Percentiles rank a stretch among this genome's conserved stretches.
phyloP scores from a whole-genome alignment of 2,888 invertebrate genomes.

The Bhutanitis thaidina region DNA sequence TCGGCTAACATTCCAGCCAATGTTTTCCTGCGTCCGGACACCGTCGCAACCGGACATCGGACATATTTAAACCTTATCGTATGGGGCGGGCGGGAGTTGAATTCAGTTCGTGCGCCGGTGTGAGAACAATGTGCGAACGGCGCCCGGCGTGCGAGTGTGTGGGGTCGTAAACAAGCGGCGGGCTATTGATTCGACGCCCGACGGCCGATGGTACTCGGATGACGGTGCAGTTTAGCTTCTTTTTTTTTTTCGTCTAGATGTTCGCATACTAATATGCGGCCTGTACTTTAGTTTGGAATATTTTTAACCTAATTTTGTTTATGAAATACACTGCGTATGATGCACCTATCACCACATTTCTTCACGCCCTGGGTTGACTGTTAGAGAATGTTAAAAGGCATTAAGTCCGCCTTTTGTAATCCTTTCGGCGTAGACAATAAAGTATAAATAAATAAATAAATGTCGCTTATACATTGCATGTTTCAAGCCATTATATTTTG shows the following conservation, averaged over 20 bases:
- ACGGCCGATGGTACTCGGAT: slow-evolving; percentile 9
- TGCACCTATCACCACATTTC: no score
- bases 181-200: slow-evolving; percentile 15
- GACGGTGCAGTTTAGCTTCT: slow-evolving; percentile 4
- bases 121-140: slow-evolving; percentile 10
- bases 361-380: no score
- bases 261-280: neutral
- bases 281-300: neutral
- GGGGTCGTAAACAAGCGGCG: slow-evolving; percentile 15
- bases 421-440: no score
- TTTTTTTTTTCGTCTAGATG: no score
- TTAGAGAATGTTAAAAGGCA: no score
- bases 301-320: no score
- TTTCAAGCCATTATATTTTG: no score
- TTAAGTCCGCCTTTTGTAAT: no score
- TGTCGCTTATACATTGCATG: no score
- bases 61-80: neutral
- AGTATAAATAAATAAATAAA: no score
- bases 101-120: neutral
- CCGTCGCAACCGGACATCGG: neutral
- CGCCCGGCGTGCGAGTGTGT: slow-evolving; percentile 5
- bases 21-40: slow-evolving; percentile 2
- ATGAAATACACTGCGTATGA: no score
- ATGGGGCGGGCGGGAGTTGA: neutral
- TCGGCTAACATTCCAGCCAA: slow-evolving; percentile 18